phyloP scores from a whole-genome alignment of 2,888 invertebrate genomes.

The Sturmia bella region DNA sequence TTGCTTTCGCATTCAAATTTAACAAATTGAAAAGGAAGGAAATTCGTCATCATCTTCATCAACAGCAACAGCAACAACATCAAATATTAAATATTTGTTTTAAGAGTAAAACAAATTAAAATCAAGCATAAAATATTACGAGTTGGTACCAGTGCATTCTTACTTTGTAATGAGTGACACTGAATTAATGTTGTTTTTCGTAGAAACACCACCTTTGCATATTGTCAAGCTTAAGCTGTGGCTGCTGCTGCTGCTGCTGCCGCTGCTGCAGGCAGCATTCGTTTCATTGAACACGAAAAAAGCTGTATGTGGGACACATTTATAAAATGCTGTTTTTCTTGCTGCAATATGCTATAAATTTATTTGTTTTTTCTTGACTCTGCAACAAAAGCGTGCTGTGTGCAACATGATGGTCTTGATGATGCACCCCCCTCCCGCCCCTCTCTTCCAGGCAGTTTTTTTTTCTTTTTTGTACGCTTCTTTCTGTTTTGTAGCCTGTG shows the following conservation, averaged over 20 bases:
- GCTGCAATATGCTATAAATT: slow-evolving; percentile 48
- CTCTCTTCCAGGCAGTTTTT: neutral
- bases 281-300: slow-evolving; percentile 27
- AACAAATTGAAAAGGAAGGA: slow-evolving; percentile 59
- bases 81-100: slow-evolving; percentile 4
- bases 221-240: slow-evolving; percentile 19
- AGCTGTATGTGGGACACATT: slow-evolving; percentile 52
- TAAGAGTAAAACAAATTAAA: slow-evolving; percentile 34
- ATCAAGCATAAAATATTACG: slow-evolving; percentile 14
- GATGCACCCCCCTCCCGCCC: slow-evolving; percentile 11
- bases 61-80: neutral
- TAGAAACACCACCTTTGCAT: slow-evolving; percentile 62
- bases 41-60: slow-evolving; percentile 54
- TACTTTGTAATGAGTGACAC: slow-evolving; percentile 28
- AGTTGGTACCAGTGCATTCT: neutral
- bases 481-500: slow-evolving; percentile 1
- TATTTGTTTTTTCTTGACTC: slow-evolving; percentile 36
- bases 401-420: slow-evolving; percentile 60
- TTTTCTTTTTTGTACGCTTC: neutral
- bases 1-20: slow-evolving; percentile 25
- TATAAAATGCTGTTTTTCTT: slow-evolving; percentile 23
- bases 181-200: slow-evolving; percentile 16
- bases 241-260: slow-evolving; percentile 42
- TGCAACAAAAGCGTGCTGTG: slow-evolving; percentile 66
- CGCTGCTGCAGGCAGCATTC: slow-evolving; percentile 5